These are phyloP conservation scores for Aphrocallistes beatrix DNA, from an alignment of 37 sponge, comb jelly and placozoan species.

Conservation along the genomic window DNA sequence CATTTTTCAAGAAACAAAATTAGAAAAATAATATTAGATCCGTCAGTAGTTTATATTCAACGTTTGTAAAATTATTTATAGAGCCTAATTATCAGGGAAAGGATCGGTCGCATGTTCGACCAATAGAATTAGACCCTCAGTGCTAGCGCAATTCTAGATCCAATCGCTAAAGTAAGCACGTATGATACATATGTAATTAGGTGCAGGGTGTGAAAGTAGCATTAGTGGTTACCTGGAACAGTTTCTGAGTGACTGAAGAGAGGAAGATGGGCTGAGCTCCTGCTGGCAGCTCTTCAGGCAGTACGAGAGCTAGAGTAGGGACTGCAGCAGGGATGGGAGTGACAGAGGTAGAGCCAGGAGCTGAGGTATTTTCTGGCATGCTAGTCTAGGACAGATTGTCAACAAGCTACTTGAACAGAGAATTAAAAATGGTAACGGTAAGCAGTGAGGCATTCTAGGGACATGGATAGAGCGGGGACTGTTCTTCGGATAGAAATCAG, in stretches of 20 bases:
- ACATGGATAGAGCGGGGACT: too few species aligned
- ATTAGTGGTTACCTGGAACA: not conserved
- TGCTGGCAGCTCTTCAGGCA: not conserved
- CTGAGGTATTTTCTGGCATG: too few species aligned
- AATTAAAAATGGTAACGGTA: too few species aligned
- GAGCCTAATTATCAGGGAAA: not conserved
- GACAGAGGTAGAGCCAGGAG: too few species aligned
- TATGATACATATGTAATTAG: not conserved
- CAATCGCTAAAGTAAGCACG: too few species aligned
- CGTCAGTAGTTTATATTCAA: not conserved
- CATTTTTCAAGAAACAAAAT: not conserved
- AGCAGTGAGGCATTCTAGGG: too few species aligned
- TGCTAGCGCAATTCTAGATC: too few species aligned
- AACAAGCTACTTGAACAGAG: too few species aligned
- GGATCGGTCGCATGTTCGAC: not conserved
- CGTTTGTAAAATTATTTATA: not conserved
- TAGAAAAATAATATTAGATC: not conserved
- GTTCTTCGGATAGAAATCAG: too few species aligned
- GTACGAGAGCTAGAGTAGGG: too few species aligned
- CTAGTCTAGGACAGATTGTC: too few species aligned
- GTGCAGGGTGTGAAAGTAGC: not conserved
- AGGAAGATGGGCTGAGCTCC: not conserved
- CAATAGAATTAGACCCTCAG: not conserved
- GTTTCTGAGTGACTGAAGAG: not conserved
- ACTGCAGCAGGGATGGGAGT: too few species aligned